Evolutionary conservation across 2,888 invertebrate species (phyloP).

Genomic region (Rhogogaster chlorosoma): DNA sequence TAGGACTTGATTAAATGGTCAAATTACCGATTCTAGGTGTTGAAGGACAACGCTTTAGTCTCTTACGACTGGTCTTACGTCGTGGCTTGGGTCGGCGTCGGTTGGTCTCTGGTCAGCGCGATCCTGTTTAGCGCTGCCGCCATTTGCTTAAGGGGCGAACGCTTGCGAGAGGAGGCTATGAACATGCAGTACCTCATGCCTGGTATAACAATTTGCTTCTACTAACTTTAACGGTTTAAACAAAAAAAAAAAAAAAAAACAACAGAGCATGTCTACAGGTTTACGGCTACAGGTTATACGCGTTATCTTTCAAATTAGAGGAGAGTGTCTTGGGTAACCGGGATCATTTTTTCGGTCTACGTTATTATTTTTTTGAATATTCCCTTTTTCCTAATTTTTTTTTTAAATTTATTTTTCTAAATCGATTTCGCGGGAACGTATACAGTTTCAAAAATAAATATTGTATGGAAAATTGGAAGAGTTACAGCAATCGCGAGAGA

Average conservation of each 20-base stretch:
- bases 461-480: no score
- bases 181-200: constrained; percentile 99
- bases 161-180: constrained; percentile 96
- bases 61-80: constrained; percentile 98
- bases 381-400: no score
- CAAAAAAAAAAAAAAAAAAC: background rate
- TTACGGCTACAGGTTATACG: no score
- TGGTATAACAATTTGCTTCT: constrained; percentile 82
- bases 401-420: no score
- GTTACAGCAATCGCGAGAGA: no score
- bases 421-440: no score
- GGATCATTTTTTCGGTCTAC: no score
- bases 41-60: constrained; percentile 91
- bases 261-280: background rate
- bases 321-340: no score
- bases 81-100: constrained; percentile 98
- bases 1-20: background rate
- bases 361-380: no score
- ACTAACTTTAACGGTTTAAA: constrained; percentile 65
- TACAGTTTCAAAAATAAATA: no score
- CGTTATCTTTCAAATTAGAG: no score
- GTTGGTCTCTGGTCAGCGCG: constrained; percentile 93
- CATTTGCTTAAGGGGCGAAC: constrained; percentile 95
- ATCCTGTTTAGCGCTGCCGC: constrained; percentile 96
- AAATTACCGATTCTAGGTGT: constrained; percentile 82